A percentile compares a stretch with the other conserved stretches of the same genome.
These are phyloP conservation scores for Pristionchus entomophagus DNA, from an alignment of 2,888 invertebrate species.

Conservation along the genomic window DNA sequence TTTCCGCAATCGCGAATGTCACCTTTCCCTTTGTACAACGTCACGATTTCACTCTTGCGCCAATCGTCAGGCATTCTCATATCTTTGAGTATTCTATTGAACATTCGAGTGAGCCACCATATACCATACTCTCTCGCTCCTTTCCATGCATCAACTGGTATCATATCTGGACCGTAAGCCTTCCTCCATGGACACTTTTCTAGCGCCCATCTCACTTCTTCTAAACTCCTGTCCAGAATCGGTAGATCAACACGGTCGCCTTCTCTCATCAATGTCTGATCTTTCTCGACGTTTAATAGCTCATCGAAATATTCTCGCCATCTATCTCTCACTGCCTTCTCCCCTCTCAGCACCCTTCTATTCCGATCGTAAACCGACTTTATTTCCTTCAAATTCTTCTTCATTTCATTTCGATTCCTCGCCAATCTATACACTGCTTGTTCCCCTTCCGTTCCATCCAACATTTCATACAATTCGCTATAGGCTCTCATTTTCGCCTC, in stretches of 20 bases:
- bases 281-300: too few species aligned
- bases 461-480: not conserved
- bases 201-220: too few species aligned
- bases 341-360: too few species aligned
- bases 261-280: too few species aligned
- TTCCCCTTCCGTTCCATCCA: conserved; percentile 4
- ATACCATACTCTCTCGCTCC: not conserved
- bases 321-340: too few species aligned
- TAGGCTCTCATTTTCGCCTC: conserved; percentile 11
- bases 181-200: too few species aligned
- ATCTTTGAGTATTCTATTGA: not conserved
- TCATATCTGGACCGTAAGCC: too few species aligned
- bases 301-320: too few species aligned
- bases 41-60: conserved; percentile 9
- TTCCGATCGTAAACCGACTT: not conserved
- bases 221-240: too few species aligned
- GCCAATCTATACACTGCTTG: conserved; percentile 1
- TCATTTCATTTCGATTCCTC: not conserved
- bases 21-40: conserved; percentile 25
- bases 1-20: conserved; percentile 32
- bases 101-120: not conserved
- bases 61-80: not conserved
- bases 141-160: too few species aligned
- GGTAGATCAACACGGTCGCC: too few species aligned
- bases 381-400: not conserved